A percentile compares a stretch with the other conserved stretches of the same genome.
These are phyloP conservation scores for Amblyraja radiata DNA, from an alignment of 2,797 vertebrate genomes.

Conservation along the genomic window DNA sequence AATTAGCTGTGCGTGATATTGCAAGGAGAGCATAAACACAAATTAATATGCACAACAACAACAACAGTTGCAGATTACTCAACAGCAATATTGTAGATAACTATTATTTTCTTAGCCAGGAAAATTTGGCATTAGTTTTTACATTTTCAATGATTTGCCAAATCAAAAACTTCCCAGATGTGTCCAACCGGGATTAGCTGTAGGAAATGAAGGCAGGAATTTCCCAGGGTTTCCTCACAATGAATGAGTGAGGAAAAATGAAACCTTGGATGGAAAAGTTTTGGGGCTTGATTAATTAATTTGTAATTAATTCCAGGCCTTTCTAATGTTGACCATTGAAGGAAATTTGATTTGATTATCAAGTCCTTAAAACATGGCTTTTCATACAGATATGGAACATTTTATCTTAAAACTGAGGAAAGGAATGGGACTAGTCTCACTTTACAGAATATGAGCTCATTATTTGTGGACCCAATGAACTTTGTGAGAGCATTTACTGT, in stretches of 20 bases:
- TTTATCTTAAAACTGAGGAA: neutral
- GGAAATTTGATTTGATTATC: neutral
- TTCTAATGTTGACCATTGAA: neutral
- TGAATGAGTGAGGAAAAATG: neutral
- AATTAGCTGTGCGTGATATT: too few relatives aligned
- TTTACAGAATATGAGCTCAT: neutral
- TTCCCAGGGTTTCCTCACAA: neutral
- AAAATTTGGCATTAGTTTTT: too few relatives aligned
- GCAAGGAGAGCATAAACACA: too few relatives aligned
- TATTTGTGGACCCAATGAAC: neutral
- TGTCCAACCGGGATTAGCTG: neutral
- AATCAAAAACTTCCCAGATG: too few relatives aligned
- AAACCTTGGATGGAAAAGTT: neutral
- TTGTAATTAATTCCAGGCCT: neutral
- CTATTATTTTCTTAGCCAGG: too few relatives aligned
- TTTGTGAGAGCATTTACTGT: neutral
- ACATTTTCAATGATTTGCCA: too few relatives aligned
- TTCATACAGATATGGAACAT: neutral
- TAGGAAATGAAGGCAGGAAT: neutral
- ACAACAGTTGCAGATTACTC: too few relatives aligned
- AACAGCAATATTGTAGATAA: too few relatives aligned
- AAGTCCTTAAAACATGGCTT: neutral
- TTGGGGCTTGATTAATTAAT: neutral
- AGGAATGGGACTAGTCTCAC: neutral
- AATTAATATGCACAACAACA: too few relatives aligned